Conservation (phyloP, 2,888 invertebrate species). For the Acrocera orbiculus region DNA sequence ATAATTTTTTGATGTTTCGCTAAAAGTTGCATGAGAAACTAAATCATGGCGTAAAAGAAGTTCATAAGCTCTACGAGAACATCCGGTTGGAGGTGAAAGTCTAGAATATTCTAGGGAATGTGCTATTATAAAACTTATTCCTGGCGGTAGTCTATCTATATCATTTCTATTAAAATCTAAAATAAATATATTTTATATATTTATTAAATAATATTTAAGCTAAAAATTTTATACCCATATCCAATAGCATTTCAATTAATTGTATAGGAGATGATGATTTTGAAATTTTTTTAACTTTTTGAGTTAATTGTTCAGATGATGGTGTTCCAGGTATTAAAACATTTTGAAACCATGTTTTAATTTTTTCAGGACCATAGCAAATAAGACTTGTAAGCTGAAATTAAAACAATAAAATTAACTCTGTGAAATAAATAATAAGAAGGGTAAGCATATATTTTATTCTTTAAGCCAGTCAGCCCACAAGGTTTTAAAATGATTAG, state of each 20-base stretch:
- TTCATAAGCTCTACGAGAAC: slow-evolving; percentile 48
- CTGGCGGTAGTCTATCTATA: slow-evolving; percentile 48
- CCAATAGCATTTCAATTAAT: slow-evolving; percentile 24
- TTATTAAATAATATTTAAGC: neutral
- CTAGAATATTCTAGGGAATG: slow-evolving; percentile 52
- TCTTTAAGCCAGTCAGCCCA: no score
- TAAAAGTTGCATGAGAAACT: slow-evolving; percentile 31
- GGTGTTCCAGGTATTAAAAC: slow-evolving; percentile 21
- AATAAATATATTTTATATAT: neutral
- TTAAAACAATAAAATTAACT: no score
- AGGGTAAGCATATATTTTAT: no score
- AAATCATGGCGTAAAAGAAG: slow-evolving; percentile 52
- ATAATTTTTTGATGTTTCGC: neutral
- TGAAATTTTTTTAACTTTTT: no score
- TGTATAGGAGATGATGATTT: no score
- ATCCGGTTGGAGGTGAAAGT: slow-evolving; percentile 49
- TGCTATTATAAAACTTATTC: slow-evolving; percentile 47
- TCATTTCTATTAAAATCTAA: slow-evolving; percentile 37
- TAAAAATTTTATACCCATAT: slow-evolving; percentile 18
- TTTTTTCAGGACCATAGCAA: slow-evolving; percentile 21
- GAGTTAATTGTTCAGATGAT: slow-evolving; percentile 24
- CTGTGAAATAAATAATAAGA: no score
- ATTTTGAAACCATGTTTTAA: slow-evolving; percentile 25
- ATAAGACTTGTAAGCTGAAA: slow-evolving; percentile 22
- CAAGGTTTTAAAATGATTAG: no score